Percentiles rank a stretch among this genome's conserved stretches.
phyloP scores from a whole-genome alignment of 1,140 invertebrate species.

The Drosophila albomicans region DNA sequence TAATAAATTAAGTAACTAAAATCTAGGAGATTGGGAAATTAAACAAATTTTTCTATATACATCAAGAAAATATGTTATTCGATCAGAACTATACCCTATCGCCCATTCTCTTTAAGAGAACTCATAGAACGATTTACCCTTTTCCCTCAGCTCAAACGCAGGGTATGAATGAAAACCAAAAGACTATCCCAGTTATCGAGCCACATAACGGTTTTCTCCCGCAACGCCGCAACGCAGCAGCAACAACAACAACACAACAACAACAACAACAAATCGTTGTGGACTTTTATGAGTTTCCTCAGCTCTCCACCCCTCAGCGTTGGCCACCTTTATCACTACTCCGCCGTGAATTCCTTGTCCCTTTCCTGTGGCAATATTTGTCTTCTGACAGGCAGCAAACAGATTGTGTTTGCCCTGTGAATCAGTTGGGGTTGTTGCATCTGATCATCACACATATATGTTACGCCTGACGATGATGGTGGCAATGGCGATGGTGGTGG shows the following conservation, averaged over 20 bases:
- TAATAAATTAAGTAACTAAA: too few species aligned
- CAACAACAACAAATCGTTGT: constrained; percentile 75
- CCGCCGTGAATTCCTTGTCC: neutral
- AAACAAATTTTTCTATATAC: too few species aligned
- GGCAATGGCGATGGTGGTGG: neutral
- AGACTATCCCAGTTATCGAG: constrained; percentile 55
- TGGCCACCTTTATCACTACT: neutral
- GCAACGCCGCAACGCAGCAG: neutral
- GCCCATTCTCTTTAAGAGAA: too few species aligned
- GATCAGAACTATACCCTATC: too few species aligned
- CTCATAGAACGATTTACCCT: neutral
- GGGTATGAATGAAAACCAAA: constrained; percentile 38
- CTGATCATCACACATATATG: constrained; percentile 31
- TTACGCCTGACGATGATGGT: constrained; percentile 11
- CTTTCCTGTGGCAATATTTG: constrained; percentile 53
- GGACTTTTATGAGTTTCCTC: constrained; percentile 79
- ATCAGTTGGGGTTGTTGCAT: constrained; percentile 55
- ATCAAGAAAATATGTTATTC: too few species aligned
- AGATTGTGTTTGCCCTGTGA: constrained; percentile 68
- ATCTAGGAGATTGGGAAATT: too few species aligned
- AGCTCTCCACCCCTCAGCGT: constrained; percentile 1
- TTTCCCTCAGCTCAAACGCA: neutral
- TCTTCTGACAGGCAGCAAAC: constrained; percentile 80
- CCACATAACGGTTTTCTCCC: constrained; percentile 58
- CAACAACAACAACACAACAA: constrained; percentile 35